phyloP scores from a whole-genome alignment of 2,888 invertebrate species.

The Boloria euphrosyne region DNA sequence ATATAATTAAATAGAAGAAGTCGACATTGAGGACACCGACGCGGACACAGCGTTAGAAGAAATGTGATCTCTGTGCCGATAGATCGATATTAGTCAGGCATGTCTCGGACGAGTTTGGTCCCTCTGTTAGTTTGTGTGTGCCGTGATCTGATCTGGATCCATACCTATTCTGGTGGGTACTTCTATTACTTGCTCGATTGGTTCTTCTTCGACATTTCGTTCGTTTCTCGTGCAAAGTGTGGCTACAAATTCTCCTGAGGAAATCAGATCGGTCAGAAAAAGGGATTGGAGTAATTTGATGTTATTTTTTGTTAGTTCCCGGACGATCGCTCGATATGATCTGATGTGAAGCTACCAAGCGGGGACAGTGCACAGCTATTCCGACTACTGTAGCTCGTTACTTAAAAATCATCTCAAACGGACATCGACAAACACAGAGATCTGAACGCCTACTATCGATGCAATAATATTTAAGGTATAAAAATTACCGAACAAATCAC shows the following conservation, averaged over 20 bases:
- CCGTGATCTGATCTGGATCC: slow-evolving; percentile 38
- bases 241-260: slow-evolving; percentile 70
- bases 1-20: slow-evolving; percentile 32
- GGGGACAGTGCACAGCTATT: slow-evolving; percentile 53
- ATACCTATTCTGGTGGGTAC: slow-evolving; percentile 54
- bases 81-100: slow-evolving; percentile 45
- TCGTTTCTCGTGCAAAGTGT: slow-evolving; percentile 59
- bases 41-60: slow-evolving; percentile 45
- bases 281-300: slow-evolving; percentile 37
- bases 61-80: slow-evolving; percentile 57
- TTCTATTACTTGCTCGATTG: slow-evolving; percentile 46
- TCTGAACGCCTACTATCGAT: slow-evolving; percentile 61
- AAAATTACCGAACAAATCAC: slow-evolving; percentile 85
- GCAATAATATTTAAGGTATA: slow-evolving; percentile 49
- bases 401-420: slow-evolving; percentile 59
- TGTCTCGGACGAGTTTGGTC: slow-evolving; percentile 37
- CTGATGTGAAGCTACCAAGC: slow-evolving; percentile 48
- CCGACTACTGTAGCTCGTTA: slow-evolving; percentile 53
- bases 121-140: slow-evolving; percentile 45
- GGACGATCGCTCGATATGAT: slow-evolving; percentile 39
- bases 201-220: slow-evolving; percentile 40
- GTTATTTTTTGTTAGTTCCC: slow-evolving; percentile 33
- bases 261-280: slow-evolving; percentile 53
- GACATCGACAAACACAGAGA: slow-evolving; percentile 73
- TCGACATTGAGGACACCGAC: slow-evolving; percentile 47